Conservation (phyloP, 2,797 vertebrate genomes). For the Coreius guichenoti region DNA sequence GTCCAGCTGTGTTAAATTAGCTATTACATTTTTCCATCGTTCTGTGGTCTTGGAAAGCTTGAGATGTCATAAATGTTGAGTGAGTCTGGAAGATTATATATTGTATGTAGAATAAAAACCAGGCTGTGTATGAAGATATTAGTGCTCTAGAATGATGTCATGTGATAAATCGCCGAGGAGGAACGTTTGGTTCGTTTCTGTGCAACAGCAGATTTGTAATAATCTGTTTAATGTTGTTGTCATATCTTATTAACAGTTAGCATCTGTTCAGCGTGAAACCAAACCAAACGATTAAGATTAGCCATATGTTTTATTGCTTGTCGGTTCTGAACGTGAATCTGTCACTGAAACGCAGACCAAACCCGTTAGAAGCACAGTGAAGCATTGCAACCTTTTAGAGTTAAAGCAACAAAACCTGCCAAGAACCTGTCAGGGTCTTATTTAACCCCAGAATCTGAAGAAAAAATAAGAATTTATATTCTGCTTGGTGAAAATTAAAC, state of each 20-base stretch:
- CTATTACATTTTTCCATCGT: background rate
- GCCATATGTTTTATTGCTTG: background rate
- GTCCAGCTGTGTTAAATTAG: background rate
- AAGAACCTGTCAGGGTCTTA: background rate
- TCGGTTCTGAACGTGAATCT: background rate
- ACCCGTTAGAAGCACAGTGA: background rate
- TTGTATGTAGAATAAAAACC: background rate
- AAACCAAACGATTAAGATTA: background rate
- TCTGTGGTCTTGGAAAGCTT: background rate
- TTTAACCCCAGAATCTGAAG: background rate
- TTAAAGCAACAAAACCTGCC: background rate
- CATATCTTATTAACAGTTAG: background rate
- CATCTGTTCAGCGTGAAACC: constrained; percentile 4
- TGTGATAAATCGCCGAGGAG: background rate
- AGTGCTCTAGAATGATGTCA: background rate
- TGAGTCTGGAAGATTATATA: background rate
- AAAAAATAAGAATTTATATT: background rate
- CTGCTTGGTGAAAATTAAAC: background rate
- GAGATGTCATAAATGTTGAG: background rate
- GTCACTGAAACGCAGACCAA: background rate
- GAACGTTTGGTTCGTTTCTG: background rate
- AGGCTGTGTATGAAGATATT: background rate
- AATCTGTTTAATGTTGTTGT: constrained; percentile 22
- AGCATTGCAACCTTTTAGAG: background rate
- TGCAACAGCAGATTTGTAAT: background rate